Conservation (phyloP, 2,797 vertebrate genomes). For the Poeciliopsis gracilis region DNA sequence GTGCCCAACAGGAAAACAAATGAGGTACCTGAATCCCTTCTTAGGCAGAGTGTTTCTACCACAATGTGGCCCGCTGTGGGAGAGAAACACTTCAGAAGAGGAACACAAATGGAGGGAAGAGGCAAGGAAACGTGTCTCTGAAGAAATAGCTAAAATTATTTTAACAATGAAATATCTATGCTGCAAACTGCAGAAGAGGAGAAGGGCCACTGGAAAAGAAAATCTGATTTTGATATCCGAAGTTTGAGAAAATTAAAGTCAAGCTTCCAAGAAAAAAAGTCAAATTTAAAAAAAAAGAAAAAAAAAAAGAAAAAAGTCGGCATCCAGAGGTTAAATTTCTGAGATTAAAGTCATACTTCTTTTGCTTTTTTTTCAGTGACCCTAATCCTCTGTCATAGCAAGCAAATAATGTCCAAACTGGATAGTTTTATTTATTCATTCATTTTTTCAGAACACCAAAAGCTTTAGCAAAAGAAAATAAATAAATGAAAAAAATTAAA, state of each 20-base stretch:
- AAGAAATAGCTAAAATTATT: slow-evolving; percentile 1
- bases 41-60: slow-evolving; percentile 99
- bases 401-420: slow-evolving; percentile 2
- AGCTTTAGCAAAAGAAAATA: background rate
- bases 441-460: background rate
- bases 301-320: too few relatives aligned
- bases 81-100: slow-evolving; percentile 81
- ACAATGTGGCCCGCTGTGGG: slow-evolving; percentile 92
- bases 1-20: slow-evolving; percentile 42
- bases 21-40: slow-evolving; percentile 95
- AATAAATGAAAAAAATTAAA: too few relatives aligned
- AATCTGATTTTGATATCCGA: too few relatives aligned
- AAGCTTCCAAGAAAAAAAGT: too few relatives aligned
- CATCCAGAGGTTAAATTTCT: too few relatives aligned
- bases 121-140: slow-evolving; percentile 39
- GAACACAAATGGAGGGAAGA: slow-evolving; percentile 41
- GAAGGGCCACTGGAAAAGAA: too few relatives aligned
- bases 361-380: too few relatives aligned
- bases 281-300: too few relatives aligned
- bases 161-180: background rate
- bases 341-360: too few relatives aligned
- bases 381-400: too few relatives aligned
- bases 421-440: background rate
- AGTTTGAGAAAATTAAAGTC: too few relatives aligned
- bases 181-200: slow-evolving; percentile 11